These are phyloP conservation scores for Tetrao urogallus DNA, from an alignment of 2,113 vertebrate species.

Conservation along the genomic window DNA sequence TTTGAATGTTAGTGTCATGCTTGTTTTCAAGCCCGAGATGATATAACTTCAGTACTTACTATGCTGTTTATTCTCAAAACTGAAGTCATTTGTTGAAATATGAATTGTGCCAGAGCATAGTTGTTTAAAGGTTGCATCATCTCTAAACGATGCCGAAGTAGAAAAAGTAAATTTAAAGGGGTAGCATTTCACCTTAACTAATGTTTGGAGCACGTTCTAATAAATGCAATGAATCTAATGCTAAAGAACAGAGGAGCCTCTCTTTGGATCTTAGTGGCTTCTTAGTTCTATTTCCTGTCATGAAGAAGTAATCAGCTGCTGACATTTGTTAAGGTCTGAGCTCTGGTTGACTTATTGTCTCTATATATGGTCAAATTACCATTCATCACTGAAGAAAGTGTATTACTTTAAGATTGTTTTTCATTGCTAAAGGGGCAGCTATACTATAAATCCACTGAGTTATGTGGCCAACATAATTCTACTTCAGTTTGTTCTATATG, in stretches of 20 bases:
- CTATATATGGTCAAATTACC: background rate
- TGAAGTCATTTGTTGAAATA: conserved; percentile 64
- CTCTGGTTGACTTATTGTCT: background rate
- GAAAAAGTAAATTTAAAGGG: background rate
- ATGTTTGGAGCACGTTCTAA: background rate
- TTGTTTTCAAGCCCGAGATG: conserved; percentile 46
- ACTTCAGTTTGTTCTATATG: background rate
- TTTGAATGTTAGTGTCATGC: background rate
- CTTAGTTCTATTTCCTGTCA: background rate
- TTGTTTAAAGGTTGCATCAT: conserved; percentile 21
- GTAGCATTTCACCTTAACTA: background rate
- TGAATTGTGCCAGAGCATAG: background rate
- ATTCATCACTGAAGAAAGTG: background rate
- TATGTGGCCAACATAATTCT: background rate
- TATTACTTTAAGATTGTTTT: background rate
- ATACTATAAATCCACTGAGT: background rate
- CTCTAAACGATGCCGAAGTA: background rate
- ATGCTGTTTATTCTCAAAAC: conserved; percentile 60
- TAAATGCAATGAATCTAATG: background rate
- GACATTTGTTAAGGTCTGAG: background rate
- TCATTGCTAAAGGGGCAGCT: background rate
- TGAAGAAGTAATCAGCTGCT: background rate
- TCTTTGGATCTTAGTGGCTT: background rate
- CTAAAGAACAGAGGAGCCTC: background rate
- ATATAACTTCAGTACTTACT: conserved; percentile 5